phyloP scores from a whole-genome alignment of 2,888 invertebrate genomes.

The Eremobia ochroleuca region DNA sequence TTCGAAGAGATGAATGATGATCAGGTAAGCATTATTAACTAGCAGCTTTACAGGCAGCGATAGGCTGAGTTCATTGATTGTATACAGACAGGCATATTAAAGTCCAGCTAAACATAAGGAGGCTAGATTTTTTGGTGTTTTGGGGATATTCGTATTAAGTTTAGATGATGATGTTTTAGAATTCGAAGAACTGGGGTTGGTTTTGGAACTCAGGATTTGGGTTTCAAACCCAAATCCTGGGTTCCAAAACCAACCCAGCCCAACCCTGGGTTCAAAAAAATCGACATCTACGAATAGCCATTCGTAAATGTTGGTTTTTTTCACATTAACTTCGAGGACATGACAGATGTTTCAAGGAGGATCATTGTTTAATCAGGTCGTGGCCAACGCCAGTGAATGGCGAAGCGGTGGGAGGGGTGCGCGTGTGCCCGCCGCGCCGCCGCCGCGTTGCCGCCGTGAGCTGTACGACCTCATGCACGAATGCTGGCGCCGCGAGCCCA shows the following conservation, averaged over 20 bases:
- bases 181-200: neutral
- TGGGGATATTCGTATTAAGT: neutral
- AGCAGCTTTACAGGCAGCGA: neutral
- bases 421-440: constrained; percentile 91
- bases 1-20: constrained; percentile 96
- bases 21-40: constrained; percentile 90
- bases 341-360: neutral
- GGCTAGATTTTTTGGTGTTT: neutral
- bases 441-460: constrained; percentile 95
- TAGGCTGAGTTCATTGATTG: no score
- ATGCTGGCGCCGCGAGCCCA: constrained; percentile 96
- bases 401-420: constrained; percentile 87
- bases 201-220: neutral
- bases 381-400: constrained; percentile 92
- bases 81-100: no score
- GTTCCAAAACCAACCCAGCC: no score
- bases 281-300: no score
- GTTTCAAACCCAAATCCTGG: no score
- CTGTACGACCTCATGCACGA: constrained; percentile 98
- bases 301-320: neutral
- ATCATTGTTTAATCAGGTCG: constrained; percentile 90
- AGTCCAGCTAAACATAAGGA: no score
- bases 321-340: neutral
- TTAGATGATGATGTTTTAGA: neutral
- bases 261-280: no score